A percentile compares a stretch with the other conserved stretches of the same genome.
These are phyloP conservation scores for Microcebus jonahi DNA, from an alignment of 2,113 vertebrate species.

Conservation along the genomic window DNA sequence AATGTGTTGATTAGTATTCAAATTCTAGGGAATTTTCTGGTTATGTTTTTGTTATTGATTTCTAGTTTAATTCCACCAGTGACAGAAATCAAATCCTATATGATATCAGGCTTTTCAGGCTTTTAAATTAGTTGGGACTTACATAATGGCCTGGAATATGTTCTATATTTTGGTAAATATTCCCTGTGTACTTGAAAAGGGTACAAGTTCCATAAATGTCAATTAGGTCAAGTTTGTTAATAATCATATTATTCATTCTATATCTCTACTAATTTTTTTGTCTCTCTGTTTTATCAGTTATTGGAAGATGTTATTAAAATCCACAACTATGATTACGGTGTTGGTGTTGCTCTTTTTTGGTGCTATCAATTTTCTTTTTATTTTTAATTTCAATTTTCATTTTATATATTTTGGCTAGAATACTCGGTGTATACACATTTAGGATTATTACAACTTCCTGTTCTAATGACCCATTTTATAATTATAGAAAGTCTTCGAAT, in stretches of 20 bases:
- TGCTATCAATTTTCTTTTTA: neutral
- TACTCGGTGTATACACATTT: neutral
- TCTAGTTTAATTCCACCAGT: neutral
- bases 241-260: neutral
- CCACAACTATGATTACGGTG: neutral
- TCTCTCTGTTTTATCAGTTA: neutral
- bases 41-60: neutral
- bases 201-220: neutral
- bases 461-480: slow-evolving; percentile 12
- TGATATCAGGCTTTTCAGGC: neutral
- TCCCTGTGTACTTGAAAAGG: neutral
- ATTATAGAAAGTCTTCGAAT: slow-evolving; percentile 3
- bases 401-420: neutral
- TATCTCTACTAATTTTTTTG: neutral
- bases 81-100: slow-evolving; percentile 24
- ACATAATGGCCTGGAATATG: neutral
- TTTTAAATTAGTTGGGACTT: neutral
- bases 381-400: neutral
- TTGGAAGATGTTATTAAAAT: slow-evolving; percentile 2
- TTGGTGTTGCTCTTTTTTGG: neutral
- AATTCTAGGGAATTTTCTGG: neutral
- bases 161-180: neutral
- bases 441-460: slow-evolving; percentile 16
- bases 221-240: neutral
- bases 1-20: neutral